Evolutionary conservation across 2,797 vertebrate species (phyloP).

Genomic region (Clarias platycephalus): DNA sequence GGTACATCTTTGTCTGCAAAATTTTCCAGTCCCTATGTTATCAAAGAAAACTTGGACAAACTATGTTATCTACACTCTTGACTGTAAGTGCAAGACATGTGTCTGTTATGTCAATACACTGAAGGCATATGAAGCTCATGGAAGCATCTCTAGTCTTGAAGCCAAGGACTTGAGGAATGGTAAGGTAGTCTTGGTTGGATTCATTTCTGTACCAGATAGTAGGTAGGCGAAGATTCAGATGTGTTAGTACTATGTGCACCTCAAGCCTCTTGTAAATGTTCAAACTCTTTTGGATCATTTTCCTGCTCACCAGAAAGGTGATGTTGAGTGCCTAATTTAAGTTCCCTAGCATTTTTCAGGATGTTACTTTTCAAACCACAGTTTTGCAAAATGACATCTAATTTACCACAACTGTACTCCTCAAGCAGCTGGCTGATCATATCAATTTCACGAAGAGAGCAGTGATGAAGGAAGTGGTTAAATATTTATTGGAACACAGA

Average conservation of each 20-base stretch:
- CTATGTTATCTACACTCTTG: background rate
- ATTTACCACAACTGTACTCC: background rate
- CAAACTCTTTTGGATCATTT: background rate
- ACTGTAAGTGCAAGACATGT: background rate
- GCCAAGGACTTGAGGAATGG: too few relatives aligned
- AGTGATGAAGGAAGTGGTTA: too few relatives aligned
- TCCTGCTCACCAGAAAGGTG: background rate
- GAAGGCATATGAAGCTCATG: background rate
- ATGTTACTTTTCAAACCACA: background rate
- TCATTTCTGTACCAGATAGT: too few relatives aligned
- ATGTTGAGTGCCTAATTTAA: too few relatives aligned
- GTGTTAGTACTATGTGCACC: background rate
- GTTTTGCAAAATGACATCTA: background rate
- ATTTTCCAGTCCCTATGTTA: background rate
- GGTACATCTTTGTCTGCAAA: background rate
- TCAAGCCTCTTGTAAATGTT: background rate
- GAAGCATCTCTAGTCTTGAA: background rate
- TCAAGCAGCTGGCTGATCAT: background rate
- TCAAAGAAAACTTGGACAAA: background rate
- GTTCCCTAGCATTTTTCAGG: background rate
- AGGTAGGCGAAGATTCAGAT: background rate
- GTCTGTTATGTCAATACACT: background rate
- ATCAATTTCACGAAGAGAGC: background rate
- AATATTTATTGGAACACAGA: too few relatives aligned
- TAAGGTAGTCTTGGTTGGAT: too few relatives aligned